Evolutionary conservation across 2,888 invertebrate genomes (phyloP).

Genomic region (Chouioia cunea): DNA sequence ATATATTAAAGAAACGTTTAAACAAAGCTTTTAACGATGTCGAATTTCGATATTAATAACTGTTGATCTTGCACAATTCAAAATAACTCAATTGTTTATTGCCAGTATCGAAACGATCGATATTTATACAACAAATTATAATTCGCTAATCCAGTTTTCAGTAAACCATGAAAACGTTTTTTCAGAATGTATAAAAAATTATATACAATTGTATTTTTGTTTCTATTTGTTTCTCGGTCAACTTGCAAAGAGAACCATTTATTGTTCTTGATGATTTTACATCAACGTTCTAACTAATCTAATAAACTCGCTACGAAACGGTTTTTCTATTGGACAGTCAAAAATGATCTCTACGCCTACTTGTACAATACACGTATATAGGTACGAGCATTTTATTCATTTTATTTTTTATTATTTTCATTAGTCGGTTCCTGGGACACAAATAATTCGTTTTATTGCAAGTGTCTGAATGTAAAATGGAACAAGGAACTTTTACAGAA

Average conservation of each 20-base stretch:
- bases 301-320: slow-evolving; percentile 44
- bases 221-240: background rate
- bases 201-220: slow-evolving; percentile 23
- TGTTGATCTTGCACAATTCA: too few relatives aligned
- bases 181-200: slow-evolving; percentile 29
- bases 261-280: slow-evolving; percentile 37
- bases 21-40: too few relatives aligned
- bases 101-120: too few relatives aligned
- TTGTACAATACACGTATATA: slow-evolving; percentile 23
- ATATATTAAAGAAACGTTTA: too few relatives aligned
- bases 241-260: slow-evolving; percentile 17
- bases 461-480: slow-evolving; percentile 35
- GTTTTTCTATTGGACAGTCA: slow-evolving; percentile 34
- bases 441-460: slow-evolving; percentile 32
- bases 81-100: slow-evolving; percentile 9
- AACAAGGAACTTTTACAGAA: slow-evolving; percentile 44
- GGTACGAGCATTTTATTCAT: slow-evolving; percentile 46
- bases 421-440: slow-evolving; percentile 15
- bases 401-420: slow-evolving; percentile 24
- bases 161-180: slow-evolving; percentile 8
- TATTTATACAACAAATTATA: slow-evolving; percentile 11
- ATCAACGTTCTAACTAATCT: slow-evolving; percentile 34
- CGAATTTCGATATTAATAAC: too few relatives aligned
- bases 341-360: slow-evolving; percentile 29
- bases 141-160: slow-evolving; percentile 19